phyloP scores from a whole-genome alignment of 2,113 vertebrate species.

The Motacilla alba region DNA sequence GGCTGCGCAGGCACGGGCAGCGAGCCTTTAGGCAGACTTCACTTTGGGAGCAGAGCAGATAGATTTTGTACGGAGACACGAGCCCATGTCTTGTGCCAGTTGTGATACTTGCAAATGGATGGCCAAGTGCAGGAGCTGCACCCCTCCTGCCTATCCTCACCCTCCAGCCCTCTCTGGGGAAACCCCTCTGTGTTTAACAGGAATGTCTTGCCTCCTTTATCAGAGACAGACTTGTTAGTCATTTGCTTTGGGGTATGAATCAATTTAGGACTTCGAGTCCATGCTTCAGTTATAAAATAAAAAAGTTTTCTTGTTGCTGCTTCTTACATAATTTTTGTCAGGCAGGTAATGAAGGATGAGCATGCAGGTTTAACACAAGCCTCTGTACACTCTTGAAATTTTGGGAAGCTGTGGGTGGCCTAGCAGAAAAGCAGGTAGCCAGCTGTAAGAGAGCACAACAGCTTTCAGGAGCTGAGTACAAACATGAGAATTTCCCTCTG shows the following conservation, averaged over 20 bases:
- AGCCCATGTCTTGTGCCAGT: not conserved
- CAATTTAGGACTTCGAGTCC: not conserved
- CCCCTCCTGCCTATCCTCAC: not conserved
- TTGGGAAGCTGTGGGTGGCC: not conserved
- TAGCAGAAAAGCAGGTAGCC: not conserved
- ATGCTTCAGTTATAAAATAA: not conserved
- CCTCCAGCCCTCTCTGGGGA: not conserved
- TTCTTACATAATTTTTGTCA: not conserved
- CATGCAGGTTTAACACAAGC: not conserved
- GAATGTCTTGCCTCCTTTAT: not conserved
- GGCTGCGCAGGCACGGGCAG: not conserved
- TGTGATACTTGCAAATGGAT: rapidly evolving
- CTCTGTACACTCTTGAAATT: not conserved
- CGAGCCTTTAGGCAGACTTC: not conserved
- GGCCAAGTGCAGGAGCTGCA: not conserved
- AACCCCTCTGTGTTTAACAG: not conserved
- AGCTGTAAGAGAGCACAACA: not conserved
- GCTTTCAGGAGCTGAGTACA: not conserved
- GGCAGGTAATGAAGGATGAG: not conserved
- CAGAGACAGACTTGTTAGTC: not conserved
- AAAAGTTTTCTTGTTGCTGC: not conserved
- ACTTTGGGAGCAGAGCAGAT: not conserved
- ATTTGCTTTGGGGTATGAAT: not conserved
- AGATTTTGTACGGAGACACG: rapidly evolving
- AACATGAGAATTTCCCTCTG: not conserved